Base-by-base conservation (phyloP, 1,140 invertebrate genomes). In the Paracyclopina nana region DNA sequence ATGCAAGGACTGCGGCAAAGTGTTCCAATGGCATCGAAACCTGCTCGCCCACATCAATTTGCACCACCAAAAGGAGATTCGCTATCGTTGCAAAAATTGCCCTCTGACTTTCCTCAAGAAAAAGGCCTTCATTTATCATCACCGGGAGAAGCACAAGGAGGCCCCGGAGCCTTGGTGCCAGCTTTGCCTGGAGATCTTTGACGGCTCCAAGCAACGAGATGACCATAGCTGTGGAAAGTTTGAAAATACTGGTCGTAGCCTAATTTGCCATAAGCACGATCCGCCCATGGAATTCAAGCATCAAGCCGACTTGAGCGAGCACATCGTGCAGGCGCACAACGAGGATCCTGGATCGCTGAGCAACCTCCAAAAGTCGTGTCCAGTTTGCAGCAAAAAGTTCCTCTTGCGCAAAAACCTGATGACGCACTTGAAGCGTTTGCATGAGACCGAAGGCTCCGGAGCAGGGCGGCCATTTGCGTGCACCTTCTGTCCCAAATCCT, bases 81-180 rank as follows among this genome's bases (percentile, higher is more conserved):
- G 45, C 4, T 29, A 48, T 48, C 45, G 45, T 6, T 48, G 45
- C 27, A 22, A 28, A 22, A 28, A 28, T 20, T 48, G 45, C 25
- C 42, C 45, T 14, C 28, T 48, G n/a, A 48, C 25, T 28, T 48
- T 48, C 45, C 25, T 48, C 45, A 48, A 48, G 45, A 48, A 48
- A 14, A 26, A 29, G 6, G 16, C 30, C n/a, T 48, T 28, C n/a
- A 22, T 48, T 27, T 16, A 29, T 48, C 45, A 48, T 29, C 45
- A 48, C 27, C 20, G 12, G 22, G 30, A 48, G n/a, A 38, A 29
- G 28, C 45, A 48, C 18, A 26, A 11, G 11, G 28, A 48, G 12
- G 30, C 27, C 16, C 45, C 45, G 4, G 20, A 22, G 12, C 27
- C 45, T 9, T 48, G 45, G 45, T 48, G 45, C 25, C 12, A 38